Base-by-base conservation (phyloP, 1,140 invertebrate genomes). In the Mizuhopecten yessoensis region DNA sequence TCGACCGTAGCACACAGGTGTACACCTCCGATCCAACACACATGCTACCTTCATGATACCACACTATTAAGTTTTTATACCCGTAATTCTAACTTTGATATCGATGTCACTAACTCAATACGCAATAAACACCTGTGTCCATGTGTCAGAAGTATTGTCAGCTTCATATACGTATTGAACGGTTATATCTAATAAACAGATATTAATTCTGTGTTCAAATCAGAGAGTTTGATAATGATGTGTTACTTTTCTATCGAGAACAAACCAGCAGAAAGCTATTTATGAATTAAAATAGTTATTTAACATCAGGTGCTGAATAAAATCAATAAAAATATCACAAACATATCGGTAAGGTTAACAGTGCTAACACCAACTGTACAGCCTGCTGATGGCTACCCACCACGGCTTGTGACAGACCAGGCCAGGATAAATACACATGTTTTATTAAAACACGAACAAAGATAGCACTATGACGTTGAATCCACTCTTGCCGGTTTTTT, bases 11-110 rank as follows among this genome's bases (percentile, higher is more conserved):
- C 57, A 75, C 57, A 75, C 57, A 75, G 57, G 57, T 75, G 57
- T 75, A 75, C 57, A 75, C 57, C 57, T 75, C 57, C 57, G 57
- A 75, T 75, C 57, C 57, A 75, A 75, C 57, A 75, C 57, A 75
- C 57, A 75, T 75, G 57, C 57, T 75, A 29, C 9, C 23, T 75
- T 75, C 57, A 75, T 75, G 57, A 75, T 75, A 75, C 5, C 57
- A 75, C 57, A 75, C 57, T 75, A 75, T 75, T 75, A 75, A 75
- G 57, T 75, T 75, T 75, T 75, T 75, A 75, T 75, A 75, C 23
- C 57, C 57, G 57, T 75, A 75, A 75, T 75, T 75, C 57, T 29
- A 75, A 29, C 57, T 75, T 75, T 75, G 57, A 75, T 75, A 75
- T 75, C 57, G 57, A 75, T 75, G 57, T 75, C 57, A 75, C 57